Base-by-base conservation (phyloP, 2,888 invertebrate species). In the Caenorhabditis becei region DNA sequence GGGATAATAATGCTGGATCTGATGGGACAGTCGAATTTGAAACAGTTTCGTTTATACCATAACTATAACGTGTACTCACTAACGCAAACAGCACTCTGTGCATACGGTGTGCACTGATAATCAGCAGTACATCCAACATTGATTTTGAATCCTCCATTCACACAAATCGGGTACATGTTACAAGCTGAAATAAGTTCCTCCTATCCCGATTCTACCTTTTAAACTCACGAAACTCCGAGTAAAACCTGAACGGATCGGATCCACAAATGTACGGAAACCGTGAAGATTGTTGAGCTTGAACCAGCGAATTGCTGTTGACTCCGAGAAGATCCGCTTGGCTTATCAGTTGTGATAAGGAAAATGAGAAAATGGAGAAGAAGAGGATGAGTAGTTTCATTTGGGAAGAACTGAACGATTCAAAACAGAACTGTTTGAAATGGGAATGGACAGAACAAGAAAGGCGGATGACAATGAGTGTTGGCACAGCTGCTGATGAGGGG, bases 71-170 rank as follows among this genome's bases (percentile, higher is more conserved):
- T 41, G n/a, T 7, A 82, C 77, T 61, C 65, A 84, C 84, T 72
- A 58, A 84, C 61, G 58, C 84, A 84, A 16, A 66, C 79, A 18
- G 81, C 61, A 41, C 81, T 66, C 18, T 66, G 51, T 3, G 41
- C 28, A 54, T 83, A 77, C 5, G 80, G 70, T 5, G 78, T 78
- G 35, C 84, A 84, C 20, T 79, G 79, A 51, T 72, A 77, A 24
- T 84, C 77, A 5, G 56, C 59, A 16, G 66, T 49, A 47, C 86
- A 86, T 2, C 86, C 86, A 11, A 85, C 78, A 28, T 81, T 71
- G 20, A 86, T 35, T 35, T 80, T 82, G 77, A 86, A 84, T 18
- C 86, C 86, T n/a, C 84, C 84, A 51, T 83, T 86, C 2, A 78
- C 41, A 54, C 86, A 86, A 2, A 80, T 41, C 2, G 80, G 81